Conservation (phyloP, 2,888 invertebrate species). For the Ophion slaviceki region DNA sequence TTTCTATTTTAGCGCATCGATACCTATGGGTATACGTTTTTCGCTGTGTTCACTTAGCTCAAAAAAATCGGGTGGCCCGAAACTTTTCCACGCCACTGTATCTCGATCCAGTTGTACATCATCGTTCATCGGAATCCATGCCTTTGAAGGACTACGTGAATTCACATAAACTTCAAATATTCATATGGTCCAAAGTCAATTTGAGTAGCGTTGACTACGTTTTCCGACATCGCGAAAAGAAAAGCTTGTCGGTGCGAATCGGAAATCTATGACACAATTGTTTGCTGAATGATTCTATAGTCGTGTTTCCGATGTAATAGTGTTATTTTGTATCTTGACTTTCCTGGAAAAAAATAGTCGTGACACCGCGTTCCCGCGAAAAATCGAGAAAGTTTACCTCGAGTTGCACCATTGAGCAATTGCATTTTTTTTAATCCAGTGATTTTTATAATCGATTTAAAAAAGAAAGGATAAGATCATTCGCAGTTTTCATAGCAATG, state of each 20-base stretch:
- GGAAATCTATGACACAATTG: conserved; percentile 18
- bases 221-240: conserved; percentile 13
- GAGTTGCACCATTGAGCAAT: background rate
- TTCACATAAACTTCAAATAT: background rate
- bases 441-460: background rate
- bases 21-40: too few relatives aligned
- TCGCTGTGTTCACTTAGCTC: too few relatives aligned
- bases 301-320: background rate
- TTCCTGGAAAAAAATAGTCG: background rate
- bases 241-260: background rate
- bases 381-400: background rate
- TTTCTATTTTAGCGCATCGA: too few relatives aligned
- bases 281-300: conserved; percentile 26
- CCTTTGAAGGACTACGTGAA: background rate
- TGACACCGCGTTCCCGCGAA: background rate
- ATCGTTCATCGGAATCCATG: background rate
- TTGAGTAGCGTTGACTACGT: background rate
- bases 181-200: conserved; percentile 33
- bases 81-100: background rate
- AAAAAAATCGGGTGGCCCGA: too few relatives aligned
- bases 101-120: background rate
- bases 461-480: background rate
- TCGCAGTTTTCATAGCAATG: background rate
- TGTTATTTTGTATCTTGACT: background rate
- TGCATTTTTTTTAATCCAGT: background rate